phyloP scores from a whole-genome alignment of 2,797 vertebrate species.

The Poecilia velifera region DNA sequence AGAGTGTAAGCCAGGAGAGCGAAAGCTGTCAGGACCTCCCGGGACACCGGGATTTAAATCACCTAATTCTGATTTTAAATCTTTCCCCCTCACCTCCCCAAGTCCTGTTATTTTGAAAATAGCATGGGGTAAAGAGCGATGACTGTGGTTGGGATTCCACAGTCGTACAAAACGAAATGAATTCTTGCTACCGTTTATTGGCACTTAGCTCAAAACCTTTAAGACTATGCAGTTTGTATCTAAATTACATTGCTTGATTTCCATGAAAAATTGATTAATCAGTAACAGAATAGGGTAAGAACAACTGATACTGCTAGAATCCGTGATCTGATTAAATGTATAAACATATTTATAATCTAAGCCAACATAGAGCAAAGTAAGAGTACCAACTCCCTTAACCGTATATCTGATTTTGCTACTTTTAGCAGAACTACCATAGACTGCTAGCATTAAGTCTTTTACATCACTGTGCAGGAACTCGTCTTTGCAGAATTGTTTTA shows the following conservation, averaged over 20 bases:
- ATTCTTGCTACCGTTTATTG: conserved; percentile 15
- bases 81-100: conserved; percentile 1
- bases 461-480: background rate
- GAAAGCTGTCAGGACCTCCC: conserved; percentile 23
- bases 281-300: background rate
- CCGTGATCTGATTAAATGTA: background rate
- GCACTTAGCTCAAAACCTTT: background rate
- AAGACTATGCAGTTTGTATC: background rate
- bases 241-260: conserved; percentile 1
- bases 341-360: background rate
- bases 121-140: conserved; percentile 10
- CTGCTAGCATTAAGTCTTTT: background rate
- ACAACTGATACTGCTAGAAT: background rate
- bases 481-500: background rate
- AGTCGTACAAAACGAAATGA: conserved; percentile 19
- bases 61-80: conserved; percentile 29
- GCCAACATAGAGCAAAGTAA: background rate
- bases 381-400: background rate
- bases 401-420: background rate
- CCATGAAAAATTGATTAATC: background rate
- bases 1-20: conserved; percentile 33
- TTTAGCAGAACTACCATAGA: background rate
- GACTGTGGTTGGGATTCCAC: conserved; percentile 20
- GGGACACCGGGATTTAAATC: conserved; percentile 42
- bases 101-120: conserved; percentile 20